Conservation (phyloP, 2,888 invertebrate species). For the Drosophila neotestacea region DNA sequence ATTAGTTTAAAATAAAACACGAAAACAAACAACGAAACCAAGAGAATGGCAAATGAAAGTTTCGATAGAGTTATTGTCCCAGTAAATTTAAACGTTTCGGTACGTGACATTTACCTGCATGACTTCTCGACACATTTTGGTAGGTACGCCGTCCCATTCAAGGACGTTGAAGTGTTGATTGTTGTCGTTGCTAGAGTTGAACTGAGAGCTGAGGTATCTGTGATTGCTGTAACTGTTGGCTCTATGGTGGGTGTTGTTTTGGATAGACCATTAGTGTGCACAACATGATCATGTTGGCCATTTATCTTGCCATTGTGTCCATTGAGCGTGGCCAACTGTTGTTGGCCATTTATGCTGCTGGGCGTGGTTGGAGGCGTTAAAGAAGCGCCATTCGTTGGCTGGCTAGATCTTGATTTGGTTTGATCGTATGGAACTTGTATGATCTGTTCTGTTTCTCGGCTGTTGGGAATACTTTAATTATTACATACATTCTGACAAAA, state of each 20-base stretch:
- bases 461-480: constrained; percentile 76
- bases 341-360: constrained; percentile 41
- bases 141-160: constrained; percentile 80
- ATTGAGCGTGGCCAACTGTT: constrained; percentile 41
- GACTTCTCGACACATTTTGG: constrained; percentile 86
- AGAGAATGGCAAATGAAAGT: constrained; percentile 41
- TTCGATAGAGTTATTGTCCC: constrained; percentile 13
- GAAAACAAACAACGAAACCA: constrained; percentile 31
- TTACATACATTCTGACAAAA: constrained; percentile 47
- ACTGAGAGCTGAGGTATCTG: constrained; percentile 21
- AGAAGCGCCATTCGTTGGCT: constrained; percentile 49
- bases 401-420: constrained; percentile 55
- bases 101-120: constrained; percentile 84
- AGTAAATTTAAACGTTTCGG: constrained; percentile 26
- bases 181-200: constrained; percentile 33
- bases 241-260: constrained; percentile 20
- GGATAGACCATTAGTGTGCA: constrained; percentile 40
- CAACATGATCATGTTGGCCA: constrained; percentile 33
- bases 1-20: constrained; percentile 19
- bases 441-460: constrained; percentile 75
- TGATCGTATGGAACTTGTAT: constrained; percentile 59
- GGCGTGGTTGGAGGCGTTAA: constrained; percentile 50
- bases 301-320: constrained; percentile 31
- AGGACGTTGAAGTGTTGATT: constrained; percentile 52
- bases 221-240: constrained; percentile 12